Base-by-base conservation (phyloP, 1,140 invertebrate genomes). In the Pseudomyrmex pallidus region DNA sequence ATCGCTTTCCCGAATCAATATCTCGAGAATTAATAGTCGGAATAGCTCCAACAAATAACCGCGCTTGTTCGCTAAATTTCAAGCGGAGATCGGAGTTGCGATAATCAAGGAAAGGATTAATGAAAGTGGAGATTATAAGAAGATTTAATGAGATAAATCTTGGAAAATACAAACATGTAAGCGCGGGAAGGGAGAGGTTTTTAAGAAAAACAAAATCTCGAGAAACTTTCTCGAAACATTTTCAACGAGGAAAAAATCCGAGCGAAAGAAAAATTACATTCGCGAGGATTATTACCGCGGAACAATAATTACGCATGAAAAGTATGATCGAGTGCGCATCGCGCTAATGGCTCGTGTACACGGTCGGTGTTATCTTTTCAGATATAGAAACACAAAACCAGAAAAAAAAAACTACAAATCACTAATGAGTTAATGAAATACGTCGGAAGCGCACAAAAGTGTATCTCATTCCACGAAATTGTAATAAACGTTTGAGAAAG, bases 31-130 rank as follows among this genome's bases (percentile, higher is more conserved):
- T 56, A 54, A 54, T 46, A 1, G 15, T 15, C 13, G 8, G 13
- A 9, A 74, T 61, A 57, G 2, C 2, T 22, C 15, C n/a, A 52
- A 25, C 17, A 76, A 15, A 67, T 66, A 56, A 76, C 17, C 22
- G 20, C 22, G 20, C 44, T 17, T 64, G 52, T 64, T 52, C 64
- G 64, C 1, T 64, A 10, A 50, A 66, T 2, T 13, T 35, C 3
- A 22, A 64, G 25, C 13, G 9, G 35, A 8, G 17, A 64, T n/a
- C 13, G 9, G 35, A 8, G 17, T 59, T 59, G 12, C 54, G 25
- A 59, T 20, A 46, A 57, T 12, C 4, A 9, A 12, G 15, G 44
- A 15, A 7, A 50, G 12, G 12, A 50, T 22, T 13, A 35, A 35
- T 0, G 35, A 35, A 35, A 7, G 5, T 35, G 35, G 35, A 35